Evolutionary conservation across 2,888 invertebrate species (phyloP).

Genomic region (Siphlonurus alternatus): DNA sequence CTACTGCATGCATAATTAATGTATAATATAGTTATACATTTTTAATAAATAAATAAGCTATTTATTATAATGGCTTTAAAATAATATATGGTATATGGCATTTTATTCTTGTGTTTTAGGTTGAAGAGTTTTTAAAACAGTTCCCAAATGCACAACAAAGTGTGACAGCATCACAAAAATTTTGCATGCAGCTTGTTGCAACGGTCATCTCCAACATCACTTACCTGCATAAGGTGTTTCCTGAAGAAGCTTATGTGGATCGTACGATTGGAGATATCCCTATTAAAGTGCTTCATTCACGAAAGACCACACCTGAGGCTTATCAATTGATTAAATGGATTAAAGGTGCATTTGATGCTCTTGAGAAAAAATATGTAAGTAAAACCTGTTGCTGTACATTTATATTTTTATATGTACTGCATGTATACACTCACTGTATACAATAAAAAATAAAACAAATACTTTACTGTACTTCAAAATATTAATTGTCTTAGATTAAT

Average conservation of each 20-base stretch:
- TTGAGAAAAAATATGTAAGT: slow-evolving; percentile 10
- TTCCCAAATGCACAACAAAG: neutral
- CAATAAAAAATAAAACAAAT: neutral
- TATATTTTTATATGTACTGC: neutral
- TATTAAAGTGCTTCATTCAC: slow-evolving; percentile 8
- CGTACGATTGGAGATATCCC: slow-evolving; percentile 6
- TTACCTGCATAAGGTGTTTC: slow-evolving; percentile 7
- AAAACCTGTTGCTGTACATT: neutral
- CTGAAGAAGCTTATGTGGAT: slow-evolving; percentile 7
- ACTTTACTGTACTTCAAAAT: neutral
- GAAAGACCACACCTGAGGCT: slow-evolving; percentile 1
- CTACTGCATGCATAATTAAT: too few relatives aligned
- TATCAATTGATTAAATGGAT: slow-evolving; percentile 7
- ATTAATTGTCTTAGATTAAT: neutral
- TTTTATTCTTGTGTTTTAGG: too few relatives aligned
- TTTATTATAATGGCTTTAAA: too few relatives aligned
- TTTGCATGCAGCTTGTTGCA: slow-evolving; percentile 8
- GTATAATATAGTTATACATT: too few relatives aligned
- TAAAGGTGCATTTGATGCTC: slow-evolving; percentile 10
- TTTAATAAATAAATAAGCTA: too few relatives aligned
- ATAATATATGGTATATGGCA: too few relatives aligned
- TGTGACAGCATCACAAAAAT: slow-evolving; percentile 2
- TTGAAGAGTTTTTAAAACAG: too few relatives aligned
- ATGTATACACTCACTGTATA: neutral
- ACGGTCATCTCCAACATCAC: slow-evolving; percentile 9